phyloP scores from a whole-genome alignment of 2,888 invertebrate species.

The Apodemia duryi region DNA sequence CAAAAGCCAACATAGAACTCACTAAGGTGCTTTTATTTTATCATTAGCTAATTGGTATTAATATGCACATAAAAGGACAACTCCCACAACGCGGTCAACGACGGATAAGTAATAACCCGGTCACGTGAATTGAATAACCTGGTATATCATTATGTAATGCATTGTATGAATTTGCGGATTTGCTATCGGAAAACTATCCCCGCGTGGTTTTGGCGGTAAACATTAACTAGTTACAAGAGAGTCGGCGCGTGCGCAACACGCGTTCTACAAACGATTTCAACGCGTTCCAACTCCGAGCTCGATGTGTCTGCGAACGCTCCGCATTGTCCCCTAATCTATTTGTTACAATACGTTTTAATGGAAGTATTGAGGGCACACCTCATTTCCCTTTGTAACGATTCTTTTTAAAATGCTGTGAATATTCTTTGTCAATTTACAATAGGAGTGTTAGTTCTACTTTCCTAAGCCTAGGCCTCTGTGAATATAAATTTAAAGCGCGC shows the following conservation, averaged over 20 bases:
- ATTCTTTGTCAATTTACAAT: constrained; percentile 66
- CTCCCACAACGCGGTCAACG: constrained; percentile 21
- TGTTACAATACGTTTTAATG: constrained; percentile 62
- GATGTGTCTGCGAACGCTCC: constrained; percentile 68
- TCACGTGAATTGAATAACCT: constrained; percentile 44
- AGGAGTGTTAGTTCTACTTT: constrained; percentile 75
- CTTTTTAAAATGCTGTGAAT: constrained; percentile 69
- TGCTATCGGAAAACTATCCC: constrained; percentile 50
- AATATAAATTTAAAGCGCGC: constrained; percentile 39
- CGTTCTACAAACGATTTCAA: constrained; percentile 38
- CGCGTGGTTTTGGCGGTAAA: constrained; percentile 71
- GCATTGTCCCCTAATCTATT: constrained; percentile 64
- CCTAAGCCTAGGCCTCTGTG: constrained; percentile 52
- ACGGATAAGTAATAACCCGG: constrained; percentile 40
- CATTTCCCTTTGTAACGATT: constrained; percentile 64
- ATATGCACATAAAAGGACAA: constrained; percentile 3
- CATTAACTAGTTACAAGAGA: constrained; percentile 59
- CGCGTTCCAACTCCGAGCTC: constrained; percentile 42
- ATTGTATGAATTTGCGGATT: constrained; percentile 61
- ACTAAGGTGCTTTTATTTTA: background rate
- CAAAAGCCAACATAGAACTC: too few relatives aligned
- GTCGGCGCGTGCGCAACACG: constrained; percentile 73
- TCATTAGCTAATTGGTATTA: background rate
- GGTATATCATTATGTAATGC: constrained; percentile 51
- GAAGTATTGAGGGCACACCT: constrained; percentile 72